Percentiles rank a stretch among this genome's conserved stretches.
Evolutionary conservation across 2,888 invertebrate species (phyloP).

Genomic region (Leucania comma): DNA sequence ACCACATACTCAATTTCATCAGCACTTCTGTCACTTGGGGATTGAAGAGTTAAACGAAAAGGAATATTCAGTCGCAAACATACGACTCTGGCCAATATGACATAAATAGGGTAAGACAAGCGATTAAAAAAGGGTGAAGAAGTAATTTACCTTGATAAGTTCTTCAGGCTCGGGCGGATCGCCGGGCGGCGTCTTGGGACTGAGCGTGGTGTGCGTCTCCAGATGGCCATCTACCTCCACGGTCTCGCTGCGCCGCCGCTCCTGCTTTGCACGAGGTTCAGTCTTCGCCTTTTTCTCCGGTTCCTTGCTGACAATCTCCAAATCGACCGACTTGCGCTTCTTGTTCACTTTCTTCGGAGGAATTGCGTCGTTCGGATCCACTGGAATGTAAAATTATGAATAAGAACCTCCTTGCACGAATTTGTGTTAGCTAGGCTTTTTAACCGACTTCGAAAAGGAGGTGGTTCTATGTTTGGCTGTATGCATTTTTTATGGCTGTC

Average conservation of each 20-base stretch:
- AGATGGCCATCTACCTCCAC: constrained; percentile 93
- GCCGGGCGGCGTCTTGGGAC: constrained; percentile 95
- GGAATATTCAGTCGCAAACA: too few species aligned
- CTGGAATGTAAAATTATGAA: constrained; percentile 68
- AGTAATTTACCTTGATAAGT: constrained; percentile 93
- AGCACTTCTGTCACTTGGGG: too few species aligned
- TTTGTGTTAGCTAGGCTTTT: too few species aligned
- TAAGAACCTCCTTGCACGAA: neutral
- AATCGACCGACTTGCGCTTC: constrained; percentile 81
- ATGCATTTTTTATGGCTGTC: too few species aligned
- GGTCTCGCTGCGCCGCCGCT: constrained; percentile 85
- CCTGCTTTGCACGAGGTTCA: constrained; percentile 78
- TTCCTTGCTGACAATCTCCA: constrained; percentile 73
- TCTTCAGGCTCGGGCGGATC: constrained; percentile 98
- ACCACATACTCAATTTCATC: too few species aligned
- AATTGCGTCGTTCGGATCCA: constrained; percentile 83
- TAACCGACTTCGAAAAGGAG: too few species aligned
- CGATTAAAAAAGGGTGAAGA: neutral
- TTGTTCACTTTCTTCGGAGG: constrained; percentile 78
- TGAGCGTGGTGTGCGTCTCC: constrained; percentile 94
- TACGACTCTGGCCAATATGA: too few species aligned
- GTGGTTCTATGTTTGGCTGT: too few species aligned
- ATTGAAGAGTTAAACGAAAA: too few species aligned
- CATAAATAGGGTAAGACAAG: too few species aligned
- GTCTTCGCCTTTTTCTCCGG: constrained; percentile 84